These are phyloP conservation scores for Schizaphis graminum DNA, from an alignment of 2,888 invertebrate genomes.

Conservation along the genomic window DNA sequence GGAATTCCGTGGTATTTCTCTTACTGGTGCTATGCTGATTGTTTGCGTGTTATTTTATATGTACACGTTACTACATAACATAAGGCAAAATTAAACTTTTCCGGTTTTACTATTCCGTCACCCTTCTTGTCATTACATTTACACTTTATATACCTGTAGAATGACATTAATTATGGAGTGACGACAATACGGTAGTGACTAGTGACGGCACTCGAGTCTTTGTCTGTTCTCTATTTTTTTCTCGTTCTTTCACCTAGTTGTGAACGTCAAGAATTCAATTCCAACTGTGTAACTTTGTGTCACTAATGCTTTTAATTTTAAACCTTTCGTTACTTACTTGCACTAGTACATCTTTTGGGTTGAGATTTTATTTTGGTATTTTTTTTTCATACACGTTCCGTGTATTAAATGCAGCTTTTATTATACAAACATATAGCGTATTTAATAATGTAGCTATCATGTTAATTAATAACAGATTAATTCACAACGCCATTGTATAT, in stretches of 20 bases:
- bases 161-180: constrained; percentile 39
- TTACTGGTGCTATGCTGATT: background rate
- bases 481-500: background rate
- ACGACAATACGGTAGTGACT: background rate
- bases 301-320: background rate
- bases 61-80: background rate
- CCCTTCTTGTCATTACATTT: background rate
- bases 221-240: background rate
- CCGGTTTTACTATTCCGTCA: background rate
- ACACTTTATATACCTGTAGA: background rate
- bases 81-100: constrained; percentile 24
- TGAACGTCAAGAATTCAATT: constrained; percentile 12
- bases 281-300: background rate
- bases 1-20: constrained; percentile 10
- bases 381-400: background rate
- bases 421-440: background rate
- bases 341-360: background rate
- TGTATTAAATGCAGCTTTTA: background rate
- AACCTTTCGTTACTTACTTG: background rate
- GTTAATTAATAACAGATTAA: background rate
- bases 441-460: background rate
- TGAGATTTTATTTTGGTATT: background rate
- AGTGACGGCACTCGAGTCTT: background rate
- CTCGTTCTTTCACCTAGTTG: background rate
- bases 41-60: background rate